Percentiles rank a stretch among this genome's conserved stretches.
Conservation (phyloP, 2,113 vertebrate species). For the Aix galericulata region DNA sequence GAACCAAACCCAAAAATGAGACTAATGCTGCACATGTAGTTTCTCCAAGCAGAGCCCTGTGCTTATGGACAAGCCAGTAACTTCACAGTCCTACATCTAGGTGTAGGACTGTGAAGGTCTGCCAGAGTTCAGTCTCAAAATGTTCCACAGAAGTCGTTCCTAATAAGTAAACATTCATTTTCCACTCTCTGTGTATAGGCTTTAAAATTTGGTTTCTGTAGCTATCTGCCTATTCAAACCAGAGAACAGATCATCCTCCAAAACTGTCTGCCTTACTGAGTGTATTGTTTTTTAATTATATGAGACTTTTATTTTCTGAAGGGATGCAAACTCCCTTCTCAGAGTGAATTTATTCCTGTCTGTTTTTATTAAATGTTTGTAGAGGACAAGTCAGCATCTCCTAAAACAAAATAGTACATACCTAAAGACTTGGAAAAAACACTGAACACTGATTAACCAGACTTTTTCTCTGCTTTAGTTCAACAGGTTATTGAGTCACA, state of each 20-base stretch:
- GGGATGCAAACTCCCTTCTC: background rate
- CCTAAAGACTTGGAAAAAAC: background rate
- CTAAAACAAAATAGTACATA: background rate
- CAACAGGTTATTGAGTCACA: slow-evolving; percentile 98
- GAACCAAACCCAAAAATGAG: background rate
- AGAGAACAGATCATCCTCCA: background rate
- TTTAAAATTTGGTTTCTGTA: background rate
- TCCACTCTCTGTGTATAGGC: background rate
- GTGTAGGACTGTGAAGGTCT: background rate
- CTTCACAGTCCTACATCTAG: background rate
- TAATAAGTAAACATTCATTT: background rate
- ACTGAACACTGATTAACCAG: background rate
- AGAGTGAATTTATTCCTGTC: background rate
- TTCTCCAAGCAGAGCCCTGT: background rate
- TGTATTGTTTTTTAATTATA: background rate
- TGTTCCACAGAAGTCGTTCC: background rate
- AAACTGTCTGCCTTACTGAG: background rate
- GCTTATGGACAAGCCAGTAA: background rate
- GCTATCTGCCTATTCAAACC: background rate
- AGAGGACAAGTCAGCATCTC: background rate
- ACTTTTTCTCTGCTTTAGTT: slow-evolving; percentile 77
- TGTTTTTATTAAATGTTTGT: background rate
- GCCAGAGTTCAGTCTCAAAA: background rate
- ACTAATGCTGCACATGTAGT: background rate
- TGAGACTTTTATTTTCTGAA: background rate